Conservation (phyloP, 1,140 invertebrate genomes). For the Melanaphis sacchari region DNA sequence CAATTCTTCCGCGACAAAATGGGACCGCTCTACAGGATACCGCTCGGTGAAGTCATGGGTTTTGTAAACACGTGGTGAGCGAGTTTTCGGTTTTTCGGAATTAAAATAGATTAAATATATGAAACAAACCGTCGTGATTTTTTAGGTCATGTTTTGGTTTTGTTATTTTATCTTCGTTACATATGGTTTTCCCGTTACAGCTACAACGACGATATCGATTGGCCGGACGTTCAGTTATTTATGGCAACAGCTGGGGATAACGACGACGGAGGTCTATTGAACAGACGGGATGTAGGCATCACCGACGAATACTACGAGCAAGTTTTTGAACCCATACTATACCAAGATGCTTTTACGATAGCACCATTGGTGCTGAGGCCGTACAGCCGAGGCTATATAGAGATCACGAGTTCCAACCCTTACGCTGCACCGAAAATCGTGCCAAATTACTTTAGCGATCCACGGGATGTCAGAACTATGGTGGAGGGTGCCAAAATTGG, state of each 20-base stretch:
- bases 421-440: conserved; percentile 77
- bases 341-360: conserved; percentile 72
- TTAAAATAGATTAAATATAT: neutral
- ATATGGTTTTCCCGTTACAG: conserved; percentile 60
- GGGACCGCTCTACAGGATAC: conserved; percentile 73
- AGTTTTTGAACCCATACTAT: conserved; percentile 74
- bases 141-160: neutral
- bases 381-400: conserved; percentile 73
- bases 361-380: conserved; percentile 75
- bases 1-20: conserved; percentile 68
- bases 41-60: conserved; percentile 77
- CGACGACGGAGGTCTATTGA: conserved; percentile 77
- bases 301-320: conserved; percentile 72
- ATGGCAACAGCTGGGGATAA: conserved; percentile 75
- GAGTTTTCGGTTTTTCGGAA: neutral
- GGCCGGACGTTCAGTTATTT: conserved; percentile 81
- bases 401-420: conserved; percentile 73
- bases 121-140: neutral
- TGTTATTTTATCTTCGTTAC: neutral
- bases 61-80: conserved; percentile 75
- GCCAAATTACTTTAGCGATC: conserved; percentile 75
- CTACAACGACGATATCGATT: conserved; percentile 70
- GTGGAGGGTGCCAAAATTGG: conserved; percentile 76
- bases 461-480: conserved; percentile 60
- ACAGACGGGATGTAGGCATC: conserved; percentile 72